Evolutionary conservation across 2,888 invertebrate species (phyloP), one percentile per base, ranked within the genome.

Genomic region (Cynaeus angustus): DNA sequence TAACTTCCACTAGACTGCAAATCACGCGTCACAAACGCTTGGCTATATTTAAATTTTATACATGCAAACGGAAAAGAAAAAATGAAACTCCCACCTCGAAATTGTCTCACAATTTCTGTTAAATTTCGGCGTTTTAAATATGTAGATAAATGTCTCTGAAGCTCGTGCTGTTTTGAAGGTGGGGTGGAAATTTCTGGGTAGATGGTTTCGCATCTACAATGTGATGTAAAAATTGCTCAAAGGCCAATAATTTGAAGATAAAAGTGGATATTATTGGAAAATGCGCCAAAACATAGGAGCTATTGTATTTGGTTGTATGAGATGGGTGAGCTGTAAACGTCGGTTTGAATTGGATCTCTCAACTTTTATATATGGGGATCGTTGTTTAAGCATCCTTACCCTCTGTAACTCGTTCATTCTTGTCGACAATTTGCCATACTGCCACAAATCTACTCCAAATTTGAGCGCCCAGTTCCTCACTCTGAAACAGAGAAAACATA

Each of bases 401-500:
- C 90, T 91, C 87, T 94, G 93, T 82, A 95, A 92, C 84, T 94
- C 94, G 82, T 91, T 92, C 92, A 94, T 94, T 88, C 94, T 94
- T 12, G 95, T 95, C 83, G 93, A 92, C 85, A 94, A 93, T 82
- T 92, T 89, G 72, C 95, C 94, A 80, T 94, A 95, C 86, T 94
- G 94, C 95, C 95, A 95, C 75, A 95, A 87, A 86, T 95, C 94
- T 75, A 94, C 94, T 78, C 95, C 96, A 83, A 96, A 95, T 86
- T 94, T 94, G 74, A 95, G 86, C 75, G 96, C 96, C 95, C 95
- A 95, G 85, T 95, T 95, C 85, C 94, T 93, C 76, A 96, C 95
- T 89, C 95, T 96, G 90, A 82, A 84, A 85, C 21, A 81, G 78
- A 46, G 38, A 68, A 55, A 14, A 64, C 7, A 33, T 12, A 38